Base-by-base conservation (phyloP, 1,140 invertebrate species). In the Sogatella furcifera region DNA sequence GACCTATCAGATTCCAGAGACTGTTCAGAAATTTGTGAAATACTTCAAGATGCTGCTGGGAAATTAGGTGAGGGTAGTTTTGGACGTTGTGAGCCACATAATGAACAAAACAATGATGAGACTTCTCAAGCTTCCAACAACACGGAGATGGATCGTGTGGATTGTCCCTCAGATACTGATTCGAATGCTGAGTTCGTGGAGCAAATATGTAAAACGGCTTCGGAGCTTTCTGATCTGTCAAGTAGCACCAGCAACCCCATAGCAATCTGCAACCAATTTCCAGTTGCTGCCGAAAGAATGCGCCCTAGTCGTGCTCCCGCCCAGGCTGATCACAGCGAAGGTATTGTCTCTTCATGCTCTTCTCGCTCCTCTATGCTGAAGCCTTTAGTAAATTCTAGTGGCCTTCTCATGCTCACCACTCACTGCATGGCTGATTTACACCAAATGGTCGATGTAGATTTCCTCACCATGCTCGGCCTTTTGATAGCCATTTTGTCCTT, bases 401-500 rank as follows among this genome's bases (percentile, higher is more conserved):
- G 58, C 73, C 72, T 81, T 77, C 77, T 81, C 72, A 73, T 82
- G 74, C 80, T 80, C 78, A 81, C 80, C 71, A 78, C 34, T 38
- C 83, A 81, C 73, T 78, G 80, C 64, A 69, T 83, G 76, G 80
- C 80, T 77, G 79, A 78, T 73, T 76, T 78, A 62, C 78, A 81
- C 69, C 80, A 82, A 72, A 70, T 83, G 70, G 77, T 77, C 67
- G 78, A 78, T 60, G 69, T 81, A 71, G 84, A 86, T 77, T 77
- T 82, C 72, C 74, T 84, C 71, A 80, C 83, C 68, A 72, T 84
- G 68, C 76, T 84, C 67, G 80, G 83, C 71, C 77, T 86, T 68
- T 71, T 86, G 65, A 78, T 86, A 71, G 83, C 83, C 69, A 76
- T 85, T 67, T 78, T 84, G 68, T 83, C 82, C 64, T 78, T 86